A percentile compares a stretch with the other conserved stretches of the same genome.
phyloP scores from a whole-genome alignment of 1,140 invertebrate genomes.

The Drusus annulatus region DNA sequence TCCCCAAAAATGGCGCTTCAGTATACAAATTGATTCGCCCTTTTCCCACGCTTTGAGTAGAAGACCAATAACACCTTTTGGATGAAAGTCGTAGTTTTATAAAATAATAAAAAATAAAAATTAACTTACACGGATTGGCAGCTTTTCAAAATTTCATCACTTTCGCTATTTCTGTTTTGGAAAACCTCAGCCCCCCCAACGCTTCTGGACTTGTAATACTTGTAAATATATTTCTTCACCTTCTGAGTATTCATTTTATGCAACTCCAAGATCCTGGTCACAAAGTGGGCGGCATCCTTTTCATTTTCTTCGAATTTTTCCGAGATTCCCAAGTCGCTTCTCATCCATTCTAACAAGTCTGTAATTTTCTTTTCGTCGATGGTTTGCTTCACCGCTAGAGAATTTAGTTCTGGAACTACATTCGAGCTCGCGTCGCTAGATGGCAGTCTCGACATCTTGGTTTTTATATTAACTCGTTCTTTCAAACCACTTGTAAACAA shows the following conservation, averaged over 20 bases:
- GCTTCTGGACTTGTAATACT: conserved; percentile 52
- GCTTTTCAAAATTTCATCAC: conserved; percentile 55
- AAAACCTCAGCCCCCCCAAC: conserved; percentile 47
- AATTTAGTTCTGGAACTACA: conserved; percentile 15
- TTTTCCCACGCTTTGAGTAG: too few relatives aligned
- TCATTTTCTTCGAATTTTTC: conserved; percentile 40
- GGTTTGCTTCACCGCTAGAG: conserved; percentile 44
- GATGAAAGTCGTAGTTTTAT: too few relatives aligned
- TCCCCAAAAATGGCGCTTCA: too few relatives aligned
- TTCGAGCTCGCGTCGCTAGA: conserved; percentile 43
- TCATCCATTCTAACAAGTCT: conserved; percentile 46
- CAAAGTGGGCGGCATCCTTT: conserved; percentile 45
- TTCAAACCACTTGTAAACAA: background rate
- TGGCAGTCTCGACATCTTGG: conserved; percentile 48
- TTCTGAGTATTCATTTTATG: conserved; percentile 50
- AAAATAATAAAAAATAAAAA: background rate
- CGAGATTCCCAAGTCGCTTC: conserved; percentile 41
- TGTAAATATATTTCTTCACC: conserved; percentile 43
- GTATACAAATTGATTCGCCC: too few relatives aligned
- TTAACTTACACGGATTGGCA: conserved; percentile 54
- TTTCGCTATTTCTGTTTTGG: conserved; percentile 51
- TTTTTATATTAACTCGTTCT: conserved; percentile 16
- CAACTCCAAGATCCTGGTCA: conserved; percentile 39
- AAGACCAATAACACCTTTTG: too few relatives aligned
- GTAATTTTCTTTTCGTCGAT: conserved; percentile 44